Conservation (phyloP, 2,113 vertebrate species). For the Vidua macroura region DNA sequence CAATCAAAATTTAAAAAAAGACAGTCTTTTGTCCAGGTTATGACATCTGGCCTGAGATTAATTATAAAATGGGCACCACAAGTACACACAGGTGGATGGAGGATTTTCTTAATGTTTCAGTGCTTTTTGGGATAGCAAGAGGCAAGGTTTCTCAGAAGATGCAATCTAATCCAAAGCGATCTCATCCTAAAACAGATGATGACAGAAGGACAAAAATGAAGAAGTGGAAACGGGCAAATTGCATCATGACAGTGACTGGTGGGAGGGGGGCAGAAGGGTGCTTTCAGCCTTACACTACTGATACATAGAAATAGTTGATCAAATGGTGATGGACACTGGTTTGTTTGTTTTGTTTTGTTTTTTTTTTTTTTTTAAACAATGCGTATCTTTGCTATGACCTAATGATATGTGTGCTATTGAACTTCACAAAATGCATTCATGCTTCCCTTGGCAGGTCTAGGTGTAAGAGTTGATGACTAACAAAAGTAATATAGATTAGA, state of each 20-base stretch:
- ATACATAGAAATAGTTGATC: background rate
- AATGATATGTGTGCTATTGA: background rate
- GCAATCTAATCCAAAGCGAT: fast-evolving
- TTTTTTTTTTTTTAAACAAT: background rate
- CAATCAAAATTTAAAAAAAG: background rate
- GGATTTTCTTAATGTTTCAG: background rate
- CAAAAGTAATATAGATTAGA: conserved; percentile 46
- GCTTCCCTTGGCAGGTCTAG: conserved; percentile 6
- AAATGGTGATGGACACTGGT: background rate
- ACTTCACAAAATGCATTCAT: conserved; percentile 7
- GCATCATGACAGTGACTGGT: background rate
- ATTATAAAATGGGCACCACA: background rate
- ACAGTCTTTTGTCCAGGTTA: background rate
- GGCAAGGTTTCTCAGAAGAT: background rate
- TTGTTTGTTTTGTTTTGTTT: background rate
- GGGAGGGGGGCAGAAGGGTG: background rate
- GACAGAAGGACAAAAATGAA: background rate
- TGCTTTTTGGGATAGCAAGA: background rate
- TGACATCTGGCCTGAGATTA: background rate
- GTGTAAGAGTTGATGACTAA: conserved; percentile 40
- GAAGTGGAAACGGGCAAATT: background rate
- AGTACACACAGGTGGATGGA: background rate
- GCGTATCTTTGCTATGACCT: conserved; percentile 7
- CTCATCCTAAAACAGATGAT: background rate
- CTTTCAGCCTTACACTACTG: background rate